Percentiles rank a stretch among this genome's conserved stretches.
These are phyloP conservation scores for Phyllotreta cruciferae DNA, from an alignment of 2,888 invertebrate species.

Conservation along the genomic window DNA sequence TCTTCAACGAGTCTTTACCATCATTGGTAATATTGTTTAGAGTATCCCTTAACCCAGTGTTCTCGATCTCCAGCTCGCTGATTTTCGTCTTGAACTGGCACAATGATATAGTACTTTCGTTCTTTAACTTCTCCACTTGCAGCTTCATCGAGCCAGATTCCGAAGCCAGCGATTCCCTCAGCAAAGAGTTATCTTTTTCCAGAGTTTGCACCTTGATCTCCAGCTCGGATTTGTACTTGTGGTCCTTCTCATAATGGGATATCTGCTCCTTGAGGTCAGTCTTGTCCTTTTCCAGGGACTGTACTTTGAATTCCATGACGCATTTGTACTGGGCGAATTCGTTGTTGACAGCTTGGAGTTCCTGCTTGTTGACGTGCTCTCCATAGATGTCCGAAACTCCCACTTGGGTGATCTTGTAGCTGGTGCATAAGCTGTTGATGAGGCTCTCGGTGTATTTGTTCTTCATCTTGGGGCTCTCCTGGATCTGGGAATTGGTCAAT, in stretches of 20 bases:
- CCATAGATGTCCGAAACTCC: too few species aligned
- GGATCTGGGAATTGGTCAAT: neutral
- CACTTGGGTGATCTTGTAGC: too few species aligned
- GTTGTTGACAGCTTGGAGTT: slow-evolving; percentile 4
- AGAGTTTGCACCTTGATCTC: neutral
- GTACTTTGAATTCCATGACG: neutral
- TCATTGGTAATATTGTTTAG: neutral
- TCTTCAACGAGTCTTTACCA: neutral
- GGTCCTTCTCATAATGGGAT: neutral
- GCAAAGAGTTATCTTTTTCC: neutral
- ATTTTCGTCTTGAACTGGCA: slow-evolving; percentile 4
- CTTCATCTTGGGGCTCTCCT: too few species aligned
- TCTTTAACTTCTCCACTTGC: neutral
- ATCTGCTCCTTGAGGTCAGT: neutral
- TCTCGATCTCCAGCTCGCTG: slow-evolving; percentile 6
- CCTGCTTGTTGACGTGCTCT: neutral
- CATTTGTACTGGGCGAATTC: slow-evolving; percentile 4
- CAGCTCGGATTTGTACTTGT: slow-evolving; percentile 2
- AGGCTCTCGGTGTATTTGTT: too few species aligned
- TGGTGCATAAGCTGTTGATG: too few species aligned
- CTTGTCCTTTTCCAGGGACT: slow-evolving; percentile 2
- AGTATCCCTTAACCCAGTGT: neutral
- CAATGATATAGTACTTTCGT: neutral
- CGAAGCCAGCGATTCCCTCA: neutral
- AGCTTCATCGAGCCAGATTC: neutral